Evolutionary conservation across 2,888 invertebrate genomes (phyloP).

Genomic region (Drosophila paucipuncta): DNA sequence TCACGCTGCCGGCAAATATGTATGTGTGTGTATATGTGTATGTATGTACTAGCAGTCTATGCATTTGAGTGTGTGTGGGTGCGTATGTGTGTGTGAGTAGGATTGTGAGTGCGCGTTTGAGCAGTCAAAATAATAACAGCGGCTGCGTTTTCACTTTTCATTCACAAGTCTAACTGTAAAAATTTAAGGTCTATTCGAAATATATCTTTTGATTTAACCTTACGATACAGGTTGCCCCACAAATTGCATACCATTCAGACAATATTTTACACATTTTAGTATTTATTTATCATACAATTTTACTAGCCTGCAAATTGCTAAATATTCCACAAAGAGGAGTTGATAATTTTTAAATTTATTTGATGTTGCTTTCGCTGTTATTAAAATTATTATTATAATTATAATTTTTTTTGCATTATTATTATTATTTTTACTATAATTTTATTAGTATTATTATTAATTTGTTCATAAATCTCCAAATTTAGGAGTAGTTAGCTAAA

Average conservation of each 20-base stretch:
- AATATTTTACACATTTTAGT: not conserved
- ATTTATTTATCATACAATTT: not conserved
- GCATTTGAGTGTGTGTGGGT: constrained; percentile 8
- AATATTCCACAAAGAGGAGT: not conserved
- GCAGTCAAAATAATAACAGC: constrained; percentile 70
- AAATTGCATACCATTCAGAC: not conserved
- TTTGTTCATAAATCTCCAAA: not conserved
- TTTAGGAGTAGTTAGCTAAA: not conserved
- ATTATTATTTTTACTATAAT: not conserved
- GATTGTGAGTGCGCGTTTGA: constrained; percentile 43
- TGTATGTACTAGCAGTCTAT: constrained; percentile 4
- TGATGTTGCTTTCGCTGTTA: not conserved
- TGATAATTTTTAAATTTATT: not conserved
- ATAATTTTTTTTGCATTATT: not conserved
- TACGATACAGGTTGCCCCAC: not conserved
- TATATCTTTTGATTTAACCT: not conserved
- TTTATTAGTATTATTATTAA: not conserved
- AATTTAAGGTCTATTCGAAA: constrained; percentile 5
- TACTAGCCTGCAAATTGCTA: not conserved
- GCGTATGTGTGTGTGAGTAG: not conserved
- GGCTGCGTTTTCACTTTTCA: constrained; percentile 72
- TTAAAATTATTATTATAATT: not conserved
- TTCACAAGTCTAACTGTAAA: constrained; percentile 30
- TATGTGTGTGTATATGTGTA: constrained; percentile 11
- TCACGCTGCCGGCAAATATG: constrained; percentile 48